Evolutionary conservation across 2,113 vertebrate genomes (phyloP), one percentile per base, ranked within the genome.

Genomic region (Bubo blakistoni): DNA sequence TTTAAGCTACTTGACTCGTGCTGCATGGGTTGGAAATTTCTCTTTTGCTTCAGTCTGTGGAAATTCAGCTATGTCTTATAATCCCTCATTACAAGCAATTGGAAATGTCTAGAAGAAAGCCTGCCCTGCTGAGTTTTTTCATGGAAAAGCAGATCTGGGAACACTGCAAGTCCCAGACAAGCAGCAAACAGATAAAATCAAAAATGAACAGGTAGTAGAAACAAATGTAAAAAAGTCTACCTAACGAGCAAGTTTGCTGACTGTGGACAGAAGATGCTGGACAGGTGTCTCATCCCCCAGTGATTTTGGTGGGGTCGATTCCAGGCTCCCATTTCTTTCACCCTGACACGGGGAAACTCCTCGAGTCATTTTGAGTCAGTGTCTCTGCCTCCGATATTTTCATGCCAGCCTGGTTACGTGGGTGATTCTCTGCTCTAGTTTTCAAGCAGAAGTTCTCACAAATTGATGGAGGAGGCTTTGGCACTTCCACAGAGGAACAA

Each of bases 341-440:
- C 88, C 84, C 69, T 85, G 90, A 71, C 76, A 91, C 0, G 7
- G 94, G 97, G 97, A 79, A 97, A 95, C 90, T 97, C 97, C 96
- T 95, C 14, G 9, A 89, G 86, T 83, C 17, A 10, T 72, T 96
- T 82, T 55, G 18, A 92, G 34, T 86, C 61, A 54, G 82, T 65
- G 61, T 54, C 49, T 93, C 94, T 96, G 95, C 96, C 94, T 91
- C 90, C 62, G 7, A 55, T 96, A 83, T 96, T 97, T 97, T 94
- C 90, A 40, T 79, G 77, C 90, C 93, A 96, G 95, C 91, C 96
- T 42, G 46, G 79, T 57, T 77, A 90, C 51, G 93, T 97, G 97
- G 96, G 97, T 94, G 97, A 95, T 40, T 40, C 91, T 95, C 88
- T 89, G 97, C 95, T 96, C 96, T 92, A 95, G 86, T 97, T 97